These are phyloP conservation scores for Dorcus hopei DNA, from an alignment of 2,888 invertebrate genomes.

Conservation along the genomic window DNA sequence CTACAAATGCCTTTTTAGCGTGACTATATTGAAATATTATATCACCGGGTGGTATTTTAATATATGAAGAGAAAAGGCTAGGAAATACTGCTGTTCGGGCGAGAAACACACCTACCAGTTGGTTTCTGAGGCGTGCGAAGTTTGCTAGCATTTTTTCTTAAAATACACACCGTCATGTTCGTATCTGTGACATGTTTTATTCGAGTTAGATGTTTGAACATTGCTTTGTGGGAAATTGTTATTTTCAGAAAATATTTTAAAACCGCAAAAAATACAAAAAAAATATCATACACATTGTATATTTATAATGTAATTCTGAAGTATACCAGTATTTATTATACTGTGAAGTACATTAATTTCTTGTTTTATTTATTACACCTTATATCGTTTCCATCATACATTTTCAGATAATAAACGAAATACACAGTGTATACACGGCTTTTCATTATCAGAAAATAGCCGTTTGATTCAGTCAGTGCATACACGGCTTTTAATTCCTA, in stretches of 20 bases:
- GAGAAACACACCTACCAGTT: too few relatives aligned
- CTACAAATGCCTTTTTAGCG: constrained; percentile 52
- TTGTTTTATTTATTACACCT: constrained; percentile 23
- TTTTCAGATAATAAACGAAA: not conserved
- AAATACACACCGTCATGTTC: constrained; percentile 44
- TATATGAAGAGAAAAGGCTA: constrained; percentile 41
- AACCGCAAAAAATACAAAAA: constrained; percentile 48
- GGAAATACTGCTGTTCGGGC: constrained; percentile 17
- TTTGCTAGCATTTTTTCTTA: not conserved
- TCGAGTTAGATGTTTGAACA: constrained; percentile 53
- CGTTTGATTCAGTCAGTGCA: too few relatives aligned
- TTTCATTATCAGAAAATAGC: too few relatives aligned
- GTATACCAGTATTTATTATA: constrained; percentile 57
- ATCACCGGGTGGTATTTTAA: constrained; percentile 46
- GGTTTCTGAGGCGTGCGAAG: not conserved
- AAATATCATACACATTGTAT: constrained; percentile 55
- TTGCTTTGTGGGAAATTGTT: constrained; percentile 56
- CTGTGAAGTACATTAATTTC: constrained; percentile 52
- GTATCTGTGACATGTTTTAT: constrained; percentile 50
- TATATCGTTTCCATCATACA: not conserved
- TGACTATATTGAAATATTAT: constrained; percentile 44
- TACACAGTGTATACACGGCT: too few relatives aligned
- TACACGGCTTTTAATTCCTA: too few relatives aligned
- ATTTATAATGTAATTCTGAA: constrained; percentile 57
- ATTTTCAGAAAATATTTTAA: constrained; percentile 56